Base-by-base conservation (phyloP, 2,888 invertebrate species). In the Philopedon plagiatum region DNA sequence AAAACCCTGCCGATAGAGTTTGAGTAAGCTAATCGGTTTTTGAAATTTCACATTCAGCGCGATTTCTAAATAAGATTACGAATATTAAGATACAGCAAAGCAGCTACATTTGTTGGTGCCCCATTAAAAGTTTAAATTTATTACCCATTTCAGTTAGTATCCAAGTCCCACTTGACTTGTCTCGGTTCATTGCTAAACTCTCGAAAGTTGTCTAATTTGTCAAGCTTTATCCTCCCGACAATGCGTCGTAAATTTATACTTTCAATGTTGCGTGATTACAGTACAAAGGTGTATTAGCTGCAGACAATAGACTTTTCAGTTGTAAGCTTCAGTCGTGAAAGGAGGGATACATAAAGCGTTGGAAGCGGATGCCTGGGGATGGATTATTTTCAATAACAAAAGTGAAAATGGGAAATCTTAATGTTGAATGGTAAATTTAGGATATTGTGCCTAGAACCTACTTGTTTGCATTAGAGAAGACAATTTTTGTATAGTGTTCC, bases 231-330 rank as follows among this genome's bases (percentile, higher is more conserved):
- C 32, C 51, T 54, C 51, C 29, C 32, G 51, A 29, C 51, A 54
- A 29, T 54, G 51, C 32, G 32, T 41, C 41, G 26, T 9, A 60
- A 41, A 60, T 44, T 60, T 5, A 13, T 41, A 26, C 60, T 29
- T 60, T 19, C 57, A 57, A 23, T 37, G 34, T 37, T 21, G 15
- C 23, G 15, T 60, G 39, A 44, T 60, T 60, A 60, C 4, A 21
- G 41, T 21, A 41, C 41, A 44, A 60, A 60, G 60, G 29, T 41
- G 39, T 41, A 60, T 60, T 60, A 60, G 60, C 21, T 41, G 9
- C 21, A 44, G 60, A 60, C 26, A 60, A 60, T 60, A 26, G 26
- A 29, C 60, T 44, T 60, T 60, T 44, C 41, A 39, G 26, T 60
- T 26, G 29, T 60, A 21, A 19, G 34, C 26, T 41, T 18, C 18